Evolutionary conservation across 2,797 vertebrate species (phyloP).

Genomic region (Micromesistius poutassou): DNA sequence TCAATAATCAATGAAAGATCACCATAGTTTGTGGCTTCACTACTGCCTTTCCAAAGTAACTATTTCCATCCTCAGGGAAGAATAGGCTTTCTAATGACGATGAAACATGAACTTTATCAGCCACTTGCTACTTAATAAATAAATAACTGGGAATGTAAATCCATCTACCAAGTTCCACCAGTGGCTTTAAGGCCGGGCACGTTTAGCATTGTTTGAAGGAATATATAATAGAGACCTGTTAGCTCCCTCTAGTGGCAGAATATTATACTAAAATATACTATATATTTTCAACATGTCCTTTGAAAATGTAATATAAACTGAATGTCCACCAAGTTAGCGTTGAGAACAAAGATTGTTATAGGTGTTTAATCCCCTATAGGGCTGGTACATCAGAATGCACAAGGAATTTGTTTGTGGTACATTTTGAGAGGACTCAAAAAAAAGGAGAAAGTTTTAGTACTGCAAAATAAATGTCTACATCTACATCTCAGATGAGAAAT

Average conservation of each 20-base stretch:
- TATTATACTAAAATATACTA: background rate
- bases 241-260: background rate
- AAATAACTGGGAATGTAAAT: background rate
- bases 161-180: background rate
- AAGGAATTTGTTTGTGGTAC: no score
- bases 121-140: background rate
- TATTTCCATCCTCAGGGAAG: background rate
- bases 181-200: background rate
- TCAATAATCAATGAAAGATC: conserved; percentile 19
- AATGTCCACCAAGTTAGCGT: no score
- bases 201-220: background rate
- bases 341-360: background rate
- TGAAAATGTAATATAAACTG: background rate
- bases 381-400: background rate
- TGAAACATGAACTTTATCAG: background rate
- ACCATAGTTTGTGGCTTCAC: background rate
- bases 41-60: background rate
- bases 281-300: background rate
- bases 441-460: no score
- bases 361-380: background rate
- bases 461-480: no score
- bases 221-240: background rate
- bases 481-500: no score
- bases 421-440: no score
- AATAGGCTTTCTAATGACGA: background rate